Evolutionary conservation across 2,888 invertebrate species (phyloP), one percentile per base, ranked within the genome.

Genomic region (Boloria selene): DNA sequence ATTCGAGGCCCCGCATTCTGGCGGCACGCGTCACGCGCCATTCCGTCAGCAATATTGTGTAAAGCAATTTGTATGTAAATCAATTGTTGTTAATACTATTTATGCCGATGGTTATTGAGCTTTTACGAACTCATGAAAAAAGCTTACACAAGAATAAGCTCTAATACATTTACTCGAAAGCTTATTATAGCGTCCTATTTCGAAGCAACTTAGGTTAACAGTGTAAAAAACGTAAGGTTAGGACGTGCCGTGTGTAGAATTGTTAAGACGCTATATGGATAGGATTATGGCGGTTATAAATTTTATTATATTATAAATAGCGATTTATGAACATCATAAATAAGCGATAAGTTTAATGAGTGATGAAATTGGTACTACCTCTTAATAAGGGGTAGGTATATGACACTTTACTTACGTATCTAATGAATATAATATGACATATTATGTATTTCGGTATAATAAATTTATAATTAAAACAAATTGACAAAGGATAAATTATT

Each of bases 41-140:
- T 91, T 88, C 88, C 86, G 86, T 88, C 88, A 87, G 89, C 90
- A 88, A 90, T 91, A 91, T 90, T 89, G 90, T 91, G 90, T 90
- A 88, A 90, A 91, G 90, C 91, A 90, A 92, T 92, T 90, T 91
- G 91, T 92, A 92, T 92, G 91, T 90, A 90, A 92, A 92, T 92
- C 91, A 88, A 90, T 91, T 88, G 90, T 90, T 90, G 90, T 90
- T 90, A 91, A 92, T 90, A 89, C 90, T 90, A 90, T 92, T 90
- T 91, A 90, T 90, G 88, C 75, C 88, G 83, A 88, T 86, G 88
- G 89, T 90, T 90, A 90, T 90, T 86, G 90, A 86, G 88, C 88
- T 56, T 56, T 56, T 56, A 56, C 56, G 22, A 13, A 56, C 45
- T 80, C 73, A 69, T 71, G 68, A 56, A 70, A 74, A 77, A 75